phyloP scores from a whole-genome alignment of 2,888 invertebrate species.

The Tipula helvola region DNA sequence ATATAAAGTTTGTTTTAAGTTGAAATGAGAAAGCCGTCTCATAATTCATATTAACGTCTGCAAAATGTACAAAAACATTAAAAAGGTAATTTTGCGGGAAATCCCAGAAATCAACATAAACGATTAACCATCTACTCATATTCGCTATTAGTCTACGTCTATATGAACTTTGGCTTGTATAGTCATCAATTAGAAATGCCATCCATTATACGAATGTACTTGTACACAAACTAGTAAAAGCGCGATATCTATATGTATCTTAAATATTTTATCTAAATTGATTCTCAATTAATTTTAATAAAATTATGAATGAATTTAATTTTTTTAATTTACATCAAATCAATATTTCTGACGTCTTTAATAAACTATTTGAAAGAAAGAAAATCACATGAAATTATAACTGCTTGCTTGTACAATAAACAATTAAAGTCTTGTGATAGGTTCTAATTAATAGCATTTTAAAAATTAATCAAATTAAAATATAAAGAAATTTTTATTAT shows the following conservation, averaged over 20 bases:
- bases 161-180: not conserved
- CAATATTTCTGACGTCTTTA: not conserved
- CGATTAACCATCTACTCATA: no score
- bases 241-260: not conserved
- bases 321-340: not conserved
- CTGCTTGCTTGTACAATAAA: not conserved
- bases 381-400: not conserved
- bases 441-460: not conserved
- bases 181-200: not conserved
- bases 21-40: no score
- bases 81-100: no score
- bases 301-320: not conserved
- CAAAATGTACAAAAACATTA: no score
- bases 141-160: not conserved
- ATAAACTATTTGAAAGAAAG: not conserved
- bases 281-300: not conserved
- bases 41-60: no score
- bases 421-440: not conserved
- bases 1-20: no score
- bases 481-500: not conserved
- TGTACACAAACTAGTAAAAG: not conserved
- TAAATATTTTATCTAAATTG: not conserved
- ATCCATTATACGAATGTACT: not conserved
- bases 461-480: not conserved
- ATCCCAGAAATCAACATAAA: no score